Conservation (phyloP, 2,888 invertebrate genomes). For the Hipparchia semele region DNA sequence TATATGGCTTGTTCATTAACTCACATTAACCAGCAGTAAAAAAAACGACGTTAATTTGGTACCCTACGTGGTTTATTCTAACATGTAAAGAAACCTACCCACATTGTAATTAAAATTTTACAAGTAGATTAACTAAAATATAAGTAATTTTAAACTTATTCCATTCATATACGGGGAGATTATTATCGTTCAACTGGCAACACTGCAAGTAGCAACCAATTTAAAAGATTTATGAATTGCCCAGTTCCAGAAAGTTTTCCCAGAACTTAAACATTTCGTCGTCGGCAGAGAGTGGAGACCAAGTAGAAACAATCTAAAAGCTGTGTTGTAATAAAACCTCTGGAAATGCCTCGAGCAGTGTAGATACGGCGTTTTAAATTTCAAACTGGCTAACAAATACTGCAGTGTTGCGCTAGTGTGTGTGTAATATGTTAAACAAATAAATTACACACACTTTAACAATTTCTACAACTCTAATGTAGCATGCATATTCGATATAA, state of each 20-base stretch:
- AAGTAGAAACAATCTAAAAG: conserved; percentile 17
- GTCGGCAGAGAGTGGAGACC: background rate
- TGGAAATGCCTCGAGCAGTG: conserved; percentile 12
- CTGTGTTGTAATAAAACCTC: conserved; percentile 16
- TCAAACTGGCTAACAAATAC: conserved; percentile 14
- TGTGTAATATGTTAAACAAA: conserved; percentile 6
- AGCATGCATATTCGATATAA: too few relatives aligned
- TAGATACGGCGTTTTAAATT: conserved; percentile 9
- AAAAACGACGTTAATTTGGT: too few relatives aligned
- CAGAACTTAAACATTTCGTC: conserved; percentile 9
- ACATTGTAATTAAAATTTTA: background rate
- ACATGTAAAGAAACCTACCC: background rate
- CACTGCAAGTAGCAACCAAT: conserved; percentile 2
- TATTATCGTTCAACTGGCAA: background rate
- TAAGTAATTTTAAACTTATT: background rate
- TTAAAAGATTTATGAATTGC: background rate
- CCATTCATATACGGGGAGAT: background rate
- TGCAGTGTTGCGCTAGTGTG: background rate
- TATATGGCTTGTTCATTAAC: too few relatives aligned
- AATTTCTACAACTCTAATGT: background rate
- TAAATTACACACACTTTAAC: background rate
- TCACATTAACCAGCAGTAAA: too few relatives aligned
- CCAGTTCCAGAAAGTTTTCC: conserved; percentile 2
- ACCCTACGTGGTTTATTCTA: too few relatives aligned
- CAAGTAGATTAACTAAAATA: background rate